A percentile compares a stretch with the other conserved stretches of the same genome.
Evolutionary conservation across 2,113 vertebrate genomes (phyloP).

Genomic region (Leucopsar rothschildi): DNA sequence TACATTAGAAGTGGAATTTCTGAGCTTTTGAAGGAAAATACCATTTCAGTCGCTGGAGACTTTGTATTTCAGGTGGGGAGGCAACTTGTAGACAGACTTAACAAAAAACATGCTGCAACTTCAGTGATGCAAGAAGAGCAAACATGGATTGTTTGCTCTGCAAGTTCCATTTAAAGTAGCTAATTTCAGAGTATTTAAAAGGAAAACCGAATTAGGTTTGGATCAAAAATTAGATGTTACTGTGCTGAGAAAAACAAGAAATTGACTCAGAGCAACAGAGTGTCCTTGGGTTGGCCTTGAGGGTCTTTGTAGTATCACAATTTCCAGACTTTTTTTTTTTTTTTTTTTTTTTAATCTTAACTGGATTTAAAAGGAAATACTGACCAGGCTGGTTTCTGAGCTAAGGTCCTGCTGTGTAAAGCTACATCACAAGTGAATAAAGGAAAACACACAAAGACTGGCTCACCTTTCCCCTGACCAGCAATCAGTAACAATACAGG

Average conservation of each 20-base stretch:
- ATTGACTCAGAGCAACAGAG: neutral
- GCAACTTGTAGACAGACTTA: neutral
- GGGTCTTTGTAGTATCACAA: neutral
- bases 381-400: neutral
- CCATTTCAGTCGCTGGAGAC: neutral
- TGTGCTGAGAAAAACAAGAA: neutral
- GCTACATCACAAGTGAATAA: neutral
- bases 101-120: neutral
- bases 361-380: neutral
- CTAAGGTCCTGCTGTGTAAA: neutral
- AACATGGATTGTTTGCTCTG: neutral
- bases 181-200: neutral
- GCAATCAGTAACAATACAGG: neutral
- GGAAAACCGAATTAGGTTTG: neutral
- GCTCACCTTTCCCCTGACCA: neutral
- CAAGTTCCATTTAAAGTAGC: neutral
- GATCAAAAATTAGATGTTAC: neutral
- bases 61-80: neutral
- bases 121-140: neutral
- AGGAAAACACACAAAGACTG: neutral
- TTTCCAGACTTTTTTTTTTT: neutral
- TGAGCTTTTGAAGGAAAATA: neutral
- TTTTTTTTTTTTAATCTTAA: neutral
- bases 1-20: neutral
- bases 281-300: neutral